Conservation (phyloP, 2,113 vertebrate species). For the Nyctereutes procyonoides region DNA sequence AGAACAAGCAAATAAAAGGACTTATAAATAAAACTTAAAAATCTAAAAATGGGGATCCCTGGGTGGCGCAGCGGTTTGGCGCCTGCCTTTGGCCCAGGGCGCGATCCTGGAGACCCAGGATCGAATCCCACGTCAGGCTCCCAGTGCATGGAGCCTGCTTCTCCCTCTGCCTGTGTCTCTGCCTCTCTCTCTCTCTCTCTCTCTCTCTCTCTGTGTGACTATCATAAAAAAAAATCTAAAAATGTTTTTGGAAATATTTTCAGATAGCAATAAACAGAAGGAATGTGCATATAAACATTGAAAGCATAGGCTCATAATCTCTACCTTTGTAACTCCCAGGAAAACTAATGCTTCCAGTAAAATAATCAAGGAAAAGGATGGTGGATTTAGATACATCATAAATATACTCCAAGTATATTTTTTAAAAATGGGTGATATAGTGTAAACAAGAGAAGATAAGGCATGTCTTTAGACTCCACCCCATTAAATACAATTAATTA, state of each 20-base stretch:
- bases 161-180: too few species aligned
- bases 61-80: too few species aligned
- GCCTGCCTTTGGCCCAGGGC: too few species aligned
- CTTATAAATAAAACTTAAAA: not conserved
- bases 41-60: not conserved
- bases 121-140: too few species aligned
- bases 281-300: not conserved
- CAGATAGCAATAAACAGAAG: not conserved
- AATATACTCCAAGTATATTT: not conserved
- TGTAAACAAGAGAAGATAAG: not conserved
- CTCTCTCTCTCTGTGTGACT: too few species aligned
- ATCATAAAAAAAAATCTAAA: not conserved
- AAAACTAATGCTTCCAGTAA: not conserved
- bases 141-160: too few species aligned
- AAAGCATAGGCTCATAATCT: not conserved
- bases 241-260: slow-evolving; percentile 1
- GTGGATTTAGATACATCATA: not conserved
- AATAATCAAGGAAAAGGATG: not conserved
- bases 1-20: not conserved
- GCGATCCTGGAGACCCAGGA: too few species aligned
- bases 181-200: too few species aligned
- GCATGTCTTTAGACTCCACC: not conserved
- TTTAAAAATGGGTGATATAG: not conserved
- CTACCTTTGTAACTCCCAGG: not conserved
- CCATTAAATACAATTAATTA: not conserved